Base-by-base conservation (phyloP, 2,888 invertebrate genomes). In the Coremacera marginata region DNA sequence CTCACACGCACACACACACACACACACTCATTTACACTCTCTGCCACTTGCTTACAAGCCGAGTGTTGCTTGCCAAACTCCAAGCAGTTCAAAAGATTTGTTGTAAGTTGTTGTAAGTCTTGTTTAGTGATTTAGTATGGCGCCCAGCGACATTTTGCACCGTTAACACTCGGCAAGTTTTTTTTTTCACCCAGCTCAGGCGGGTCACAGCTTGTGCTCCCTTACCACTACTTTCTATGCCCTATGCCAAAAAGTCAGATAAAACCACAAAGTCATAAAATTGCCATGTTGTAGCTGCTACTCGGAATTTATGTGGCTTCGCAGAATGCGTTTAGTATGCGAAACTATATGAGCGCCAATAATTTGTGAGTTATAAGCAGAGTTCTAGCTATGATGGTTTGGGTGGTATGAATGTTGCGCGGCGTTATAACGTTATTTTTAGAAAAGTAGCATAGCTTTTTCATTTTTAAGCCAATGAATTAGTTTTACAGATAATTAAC, bases 251-350 rank as follows among this genome's bases (percentile, higher is more conserved):
- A 51, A 31, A 49, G 4, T 16, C 77, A 78, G 78, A 77, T 81
- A 80, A 86, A 85, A 85, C 87, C 88, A 83, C 87, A 86, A 86
- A 87, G 88, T 87, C 87, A 86, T 87, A 87, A 87, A 87, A 87
- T 88, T 87, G 86, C 87, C 27, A 44, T 25, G n/a, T 57, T 60
- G 19, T 16, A 52, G 34, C 55, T 25, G 31, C 19, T 31, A 27
- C 60, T 51, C 27, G n/a, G 5, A 51, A 70, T 70, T 70, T 70
- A 70, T 70, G 70, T 5, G 57, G 14, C 37, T 51, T 55, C 31
- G 52, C 52, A 70, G 70, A 27, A n/a, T 52, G 55, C 31, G 31
- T 16, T 11, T 5, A 11, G 52, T 22, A 19, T 70, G 16, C 57
- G 34, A 44, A 19, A 19, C 19, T 67, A 22, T 37, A 37, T 49